Evolutionary conservation across 2,797 vertebrate species (phyloP).

Genomic region (Sciurus vulgaris): DNA sequence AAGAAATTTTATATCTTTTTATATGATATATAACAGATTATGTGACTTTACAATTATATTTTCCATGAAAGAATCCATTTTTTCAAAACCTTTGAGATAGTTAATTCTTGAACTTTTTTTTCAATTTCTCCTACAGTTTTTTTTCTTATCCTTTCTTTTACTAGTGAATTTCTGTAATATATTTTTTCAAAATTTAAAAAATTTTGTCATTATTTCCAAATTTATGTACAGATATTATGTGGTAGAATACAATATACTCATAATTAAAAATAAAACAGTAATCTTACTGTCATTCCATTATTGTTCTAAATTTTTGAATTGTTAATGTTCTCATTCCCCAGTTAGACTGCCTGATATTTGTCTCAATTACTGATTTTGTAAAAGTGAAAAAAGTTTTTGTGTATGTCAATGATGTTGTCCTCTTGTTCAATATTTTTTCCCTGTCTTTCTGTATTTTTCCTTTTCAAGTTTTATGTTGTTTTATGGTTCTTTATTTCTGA

Average conservation of each 20-base stretch:
- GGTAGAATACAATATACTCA: not conserved
- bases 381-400: not conserved
- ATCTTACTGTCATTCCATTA: not conserved
- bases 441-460: no score
- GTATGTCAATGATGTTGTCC: no score
- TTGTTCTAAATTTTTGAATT: conserved; percentile 33
- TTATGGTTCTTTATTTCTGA: conserved; percentile 19
- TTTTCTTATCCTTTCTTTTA: not conserved
- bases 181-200: not conserved
- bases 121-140: not conserved
- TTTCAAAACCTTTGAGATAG: not conserved
- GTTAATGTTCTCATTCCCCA: not conserved
- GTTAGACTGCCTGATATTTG: not conserved
- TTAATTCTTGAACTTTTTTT: conserved; percentile 54
- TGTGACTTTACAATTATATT: not conserved
- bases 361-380: not conserved
- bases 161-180: not conserved
- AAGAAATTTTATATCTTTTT: not conserved
- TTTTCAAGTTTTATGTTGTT: not conserved
- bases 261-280: not conserved
- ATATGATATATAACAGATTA: not conserved
- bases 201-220: conserved; percentile 19
- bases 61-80: conserved; percentile 14
- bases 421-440: no score
- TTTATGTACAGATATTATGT: not conserved